Percentiles rank a stretch among this genome's conserved stretches.
Conservation (phyloP, 1,140 invertebrate species). For the Callitettix versicolor region DNA sequence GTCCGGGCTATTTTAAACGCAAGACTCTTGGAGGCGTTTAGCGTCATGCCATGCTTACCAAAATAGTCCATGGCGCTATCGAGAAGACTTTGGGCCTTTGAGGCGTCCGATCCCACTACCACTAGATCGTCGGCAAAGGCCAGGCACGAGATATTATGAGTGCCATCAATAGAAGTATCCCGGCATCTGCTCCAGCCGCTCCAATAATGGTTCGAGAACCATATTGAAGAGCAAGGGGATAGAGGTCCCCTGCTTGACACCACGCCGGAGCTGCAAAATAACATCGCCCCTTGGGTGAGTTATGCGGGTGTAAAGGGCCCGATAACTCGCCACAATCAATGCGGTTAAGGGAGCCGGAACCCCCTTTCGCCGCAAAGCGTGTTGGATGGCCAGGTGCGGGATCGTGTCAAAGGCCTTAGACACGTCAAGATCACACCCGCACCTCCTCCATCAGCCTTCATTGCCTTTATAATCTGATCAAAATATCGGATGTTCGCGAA, state of each 20-base stretch:
- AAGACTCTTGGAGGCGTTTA: constrained; percentile 5
- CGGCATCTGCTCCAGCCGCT: neutral
- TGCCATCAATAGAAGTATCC: neutral
- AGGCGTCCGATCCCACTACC: constrained; percentile 3
- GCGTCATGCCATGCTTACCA: neutral
- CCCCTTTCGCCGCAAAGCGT: constrained; percentile 14
- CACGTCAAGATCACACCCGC: too few species aligned
- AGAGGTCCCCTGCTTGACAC: constrained; percentile 31
- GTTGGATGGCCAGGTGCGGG: constrained; percentile 19
- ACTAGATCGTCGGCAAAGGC: constrained; percentile 17
- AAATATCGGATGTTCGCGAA: too few species aligned
- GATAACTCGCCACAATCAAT: neutral
- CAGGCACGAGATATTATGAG: constrained; percentile 1
- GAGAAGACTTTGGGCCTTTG: neutral
- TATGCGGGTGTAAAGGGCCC: neutral
- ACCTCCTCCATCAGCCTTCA: too few species aligned
- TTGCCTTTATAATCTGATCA: too few species aligned
- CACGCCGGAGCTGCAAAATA: constrained; percentile 11
- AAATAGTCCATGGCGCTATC: neutral
- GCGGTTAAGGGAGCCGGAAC: neutral
- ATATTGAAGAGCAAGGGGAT: constrained; percentile 30
- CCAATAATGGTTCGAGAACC: constrained; percentile 25
- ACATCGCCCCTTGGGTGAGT: neutral
- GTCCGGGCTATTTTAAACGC: constrained; percentile 2
- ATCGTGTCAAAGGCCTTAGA: constrained; percentile 33